Base-by-base conservation (phyloP, 2,113 vertebrate genomes). In the Stigmatopora argus region DNA sequence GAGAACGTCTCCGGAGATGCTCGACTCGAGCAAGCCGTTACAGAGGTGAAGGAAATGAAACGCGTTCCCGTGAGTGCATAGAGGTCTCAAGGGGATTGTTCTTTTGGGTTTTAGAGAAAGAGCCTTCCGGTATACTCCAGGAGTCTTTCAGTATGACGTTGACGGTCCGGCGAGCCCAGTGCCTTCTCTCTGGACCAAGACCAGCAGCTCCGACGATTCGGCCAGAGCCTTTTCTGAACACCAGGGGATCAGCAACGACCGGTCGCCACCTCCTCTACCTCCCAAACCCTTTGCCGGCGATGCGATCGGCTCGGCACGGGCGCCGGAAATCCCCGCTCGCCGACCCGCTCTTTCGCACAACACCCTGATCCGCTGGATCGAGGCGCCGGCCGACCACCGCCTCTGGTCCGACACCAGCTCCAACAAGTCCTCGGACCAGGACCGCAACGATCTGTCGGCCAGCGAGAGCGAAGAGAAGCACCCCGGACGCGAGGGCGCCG, bases 211-310 rank as follows among this genome's bases (percentile, higher is more conserved):
- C 0, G 88, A 92, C n/a, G 88, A 90, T 70, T 86, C 88, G 0
- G 23, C 74, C 0, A 82, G 86, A 12, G 85, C 83, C 7, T 74
- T 87, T 62, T 87, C 87, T 3, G 88, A 91, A 69, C 88, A 79
- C 41, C 87, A 90, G 34, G 88, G 89, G 14, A 46, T 66, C 1
- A 31, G 38, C 1, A 45, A 23, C 41, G 52, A 65, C 14, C 66
- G 81, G 72, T 88, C 86, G 69, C 76, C 64, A 0, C 77, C 92
- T 83, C 92, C 93, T 67, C 68, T 96, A 74, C 93, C 94, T 1
- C 92, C 92, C 0, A 97, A 96, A 87, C 93, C 91, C 60, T 89
- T 89, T 0, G n/a, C 64, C 63, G 52, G 66, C 62, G 78, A 75
- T 71, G 17, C 66, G 17, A 13, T 74, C 4, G 75, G 77, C 63